Evolutionary conservation across 2,113 vertebrate genomes (phyloP).

Genomic region (Leiothrix lutea): DNA sequence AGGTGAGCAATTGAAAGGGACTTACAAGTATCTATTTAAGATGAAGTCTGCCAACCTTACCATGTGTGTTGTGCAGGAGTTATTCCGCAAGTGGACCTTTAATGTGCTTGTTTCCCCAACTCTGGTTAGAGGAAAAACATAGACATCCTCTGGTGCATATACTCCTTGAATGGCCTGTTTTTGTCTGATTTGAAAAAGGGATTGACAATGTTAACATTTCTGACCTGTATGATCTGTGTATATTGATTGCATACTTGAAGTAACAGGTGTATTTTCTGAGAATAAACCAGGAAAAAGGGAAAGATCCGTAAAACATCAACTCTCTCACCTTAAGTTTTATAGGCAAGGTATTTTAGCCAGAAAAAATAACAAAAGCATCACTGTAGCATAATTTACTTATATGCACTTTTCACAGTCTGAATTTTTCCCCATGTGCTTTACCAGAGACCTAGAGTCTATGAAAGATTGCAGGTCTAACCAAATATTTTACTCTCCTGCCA

Average conservation of each 20-base stretch:
- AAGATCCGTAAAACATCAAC: not conserved
- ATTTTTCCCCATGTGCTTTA: not conserved
- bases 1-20: not conserved
- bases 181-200: slow-evolving; percentile 63
- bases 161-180: slow-evolving; percentile 72
- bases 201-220: not conserved
- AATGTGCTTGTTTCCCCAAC: slow-evolving; percentile 81
- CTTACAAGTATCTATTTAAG: not conserved
- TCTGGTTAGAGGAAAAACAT: slow-evolving; percentile 81
- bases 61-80: slow-evolving; percentile 77
- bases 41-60: slow-evolving; percentile 69
- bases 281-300: not conserved
- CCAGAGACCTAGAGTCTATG: not conserved
- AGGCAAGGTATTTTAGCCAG: not conserved
- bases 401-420: not conserved
- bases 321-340: not conserved
- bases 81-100: slow-evolving; percentile 92
- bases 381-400: not conserved
- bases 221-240: not conserved
- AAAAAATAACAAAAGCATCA: not conserved
- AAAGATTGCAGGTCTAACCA: not conserved
- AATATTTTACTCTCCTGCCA: not conserved
- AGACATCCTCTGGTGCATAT: slow-evolving; percentile 85
- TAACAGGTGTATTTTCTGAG: not conserved
- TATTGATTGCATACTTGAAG: not conserved